Evolutionary conservation across 92 coral and sea anemone genomes (phyloP).

Genomic region (Epizoanthus ramosus): DNA sequence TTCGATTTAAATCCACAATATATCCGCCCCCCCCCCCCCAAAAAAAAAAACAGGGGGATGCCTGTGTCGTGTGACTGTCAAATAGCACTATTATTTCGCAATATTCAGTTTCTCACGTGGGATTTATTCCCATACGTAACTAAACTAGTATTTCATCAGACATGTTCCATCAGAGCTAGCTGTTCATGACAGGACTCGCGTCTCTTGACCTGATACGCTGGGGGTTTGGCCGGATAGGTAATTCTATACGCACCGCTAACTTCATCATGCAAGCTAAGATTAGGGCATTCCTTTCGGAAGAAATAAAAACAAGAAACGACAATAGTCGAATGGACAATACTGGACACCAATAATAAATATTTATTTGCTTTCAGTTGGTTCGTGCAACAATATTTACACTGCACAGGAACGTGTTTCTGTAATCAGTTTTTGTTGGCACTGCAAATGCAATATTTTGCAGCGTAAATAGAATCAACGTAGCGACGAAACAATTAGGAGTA

Average conservation of each 20-base stretch:
- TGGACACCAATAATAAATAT: too few species aligned
- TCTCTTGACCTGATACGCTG: neutral
- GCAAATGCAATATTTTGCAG: neutral
- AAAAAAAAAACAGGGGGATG: too few species aligned
- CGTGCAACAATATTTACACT: too few species aligned
- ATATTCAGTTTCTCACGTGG: too few species aligned
- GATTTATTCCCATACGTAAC: too few species aligned
- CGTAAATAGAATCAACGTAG: neutral
- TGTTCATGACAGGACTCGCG: neutral
- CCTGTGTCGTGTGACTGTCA: too few species aligned
- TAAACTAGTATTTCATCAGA: neutral
- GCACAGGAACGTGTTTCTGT: neutral
- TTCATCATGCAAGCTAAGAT: neutral
- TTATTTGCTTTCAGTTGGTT: too few species aligned
- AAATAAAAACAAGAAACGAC: neutral
- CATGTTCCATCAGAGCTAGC: neutral
- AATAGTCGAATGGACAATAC: neutral
- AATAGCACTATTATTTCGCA: too few species aligned
- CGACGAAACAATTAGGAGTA: conserved; percentile 6
- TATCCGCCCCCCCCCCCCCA: too few species aligned
- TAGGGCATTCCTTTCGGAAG: neutral
- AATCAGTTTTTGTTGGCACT: neutral
- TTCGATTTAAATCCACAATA: too few species aligned
- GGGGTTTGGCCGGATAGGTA: neutral
- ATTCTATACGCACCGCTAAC: neutral